These are phyloP conservation scores for Leucophenga maculata DNA, from an alignment of 2,888 invertebrate genomes.

Conservation along the genomic window DNA sequence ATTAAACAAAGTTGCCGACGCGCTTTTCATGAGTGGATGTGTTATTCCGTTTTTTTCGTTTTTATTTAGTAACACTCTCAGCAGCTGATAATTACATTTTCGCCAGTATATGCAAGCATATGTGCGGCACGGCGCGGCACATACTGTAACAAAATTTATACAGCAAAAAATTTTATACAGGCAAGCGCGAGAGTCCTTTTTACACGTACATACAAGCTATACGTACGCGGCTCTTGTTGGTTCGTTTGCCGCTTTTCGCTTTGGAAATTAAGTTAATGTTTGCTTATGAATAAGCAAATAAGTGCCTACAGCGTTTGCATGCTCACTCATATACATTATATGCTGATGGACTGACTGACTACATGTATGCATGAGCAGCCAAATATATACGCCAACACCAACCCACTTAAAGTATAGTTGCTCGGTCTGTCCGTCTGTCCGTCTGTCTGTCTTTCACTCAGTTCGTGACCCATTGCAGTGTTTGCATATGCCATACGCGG, in stretches of 20 bases:
- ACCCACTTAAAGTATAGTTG: too few species aligned
- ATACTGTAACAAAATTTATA: slow-evolving; percentile 6
- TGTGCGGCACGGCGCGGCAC: neutral
- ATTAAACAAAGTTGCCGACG: slow-evolving; percentile 42
- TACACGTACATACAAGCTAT: neutral
- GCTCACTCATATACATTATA: neutral
- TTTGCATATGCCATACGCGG: neutral
- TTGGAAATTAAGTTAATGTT: slow-evolving; percentile 70
- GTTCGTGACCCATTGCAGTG: neutral
- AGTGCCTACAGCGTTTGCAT: slow-evolving; percentile 50
- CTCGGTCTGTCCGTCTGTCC: too few species aligned
- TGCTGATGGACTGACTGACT: neutral
- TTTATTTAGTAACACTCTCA: neutral
- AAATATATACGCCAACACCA: too few species aligned
- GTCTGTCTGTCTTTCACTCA: too few species aligned
- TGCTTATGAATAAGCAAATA: slow-evolving; percentile 71
- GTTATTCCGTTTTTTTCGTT: neutral
- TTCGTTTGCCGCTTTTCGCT: slow-evolving; percentile 16
- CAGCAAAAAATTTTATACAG: neutral
- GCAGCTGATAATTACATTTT: slow-evolving; percentile 60
- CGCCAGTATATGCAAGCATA: slow-evolving; percentile 32
- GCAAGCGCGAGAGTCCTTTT: neutral
- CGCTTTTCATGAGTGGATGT: neutral
- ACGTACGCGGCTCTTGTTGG: neutral
- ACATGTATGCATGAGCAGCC: neutral